These are phyloP conservation scores for Kobus ellipsiprymnus DNA, from an alignment of 2,113 vertebrate species.

Conservation along the genomic window DNA sequence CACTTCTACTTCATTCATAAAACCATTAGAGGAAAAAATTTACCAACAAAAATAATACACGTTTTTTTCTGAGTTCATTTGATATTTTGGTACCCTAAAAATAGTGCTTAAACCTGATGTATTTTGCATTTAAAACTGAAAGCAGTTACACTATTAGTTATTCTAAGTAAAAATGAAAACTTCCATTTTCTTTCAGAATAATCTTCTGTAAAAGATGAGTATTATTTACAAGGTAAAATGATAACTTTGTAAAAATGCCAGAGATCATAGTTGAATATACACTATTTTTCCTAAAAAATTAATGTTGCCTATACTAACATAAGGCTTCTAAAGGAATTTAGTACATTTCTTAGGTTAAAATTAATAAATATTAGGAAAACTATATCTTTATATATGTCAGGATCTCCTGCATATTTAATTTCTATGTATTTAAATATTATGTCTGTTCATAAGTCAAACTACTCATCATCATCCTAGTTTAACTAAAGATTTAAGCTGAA, in stretches of 20 bases:
- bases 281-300: conserved; percentile 23
- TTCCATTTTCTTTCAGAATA: conserved; percentile 15
- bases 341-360: conserved; percentile 21
- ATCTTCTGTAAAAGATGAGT: background rate
- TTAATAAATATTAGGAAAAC: conserved; percentile 43
- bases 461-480: conserved; percentile 91
- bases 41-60: background rate
- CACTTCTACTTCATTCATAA: background rate
- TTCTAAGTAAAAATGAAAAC: conserved; percentile 40
- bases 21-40: background rate
- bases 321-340: background rate
- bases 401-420: conserved; percentile 65
- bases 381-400: conserved; percentile 33
- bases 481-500: conserved; percentile 94
- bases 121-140: conserved; percentile 13
- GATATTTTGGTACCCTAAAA: background rate
- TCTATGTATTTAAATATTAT: conserved; percentile 79
- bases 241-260: background rate
- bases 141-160: background rate
- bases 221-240: background rate
- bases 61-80: conserved; percentile 1
- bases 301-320: conserved; percentile 22
- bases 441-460: conserved; percentile 83
- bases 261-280: conserved; percentile 17
- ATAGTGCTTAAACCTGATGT: background rate